phyloP scores from a whole-genome alignment of 2,888 invertebrate genomes.

The Aspidapion aeneum region DNA sequence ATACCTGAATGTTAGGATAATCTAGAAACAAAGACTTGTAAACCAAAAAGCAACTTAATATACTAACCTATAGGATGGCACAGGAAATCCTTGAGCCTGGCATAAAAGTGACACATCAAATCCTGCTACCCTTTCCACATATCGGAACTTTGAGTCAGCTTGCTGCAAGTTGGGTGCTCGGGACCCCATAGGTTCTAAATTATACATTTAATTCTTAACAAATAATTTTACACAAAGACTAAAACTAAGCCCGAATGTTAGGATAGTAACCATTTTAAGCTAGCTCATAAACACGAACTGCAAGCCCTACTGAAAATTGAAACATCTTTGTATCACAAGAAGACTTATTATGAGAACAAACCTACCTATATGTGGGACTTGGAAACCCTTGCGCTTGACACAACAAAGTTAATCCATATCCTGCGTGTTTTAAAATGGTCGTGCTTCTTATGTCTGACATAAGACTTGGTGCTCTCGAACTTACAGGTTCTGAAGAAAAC shows the following conservation, averaged over 20 bases:
- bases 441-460: constrained; percentile 40
- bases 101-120: constrained; percentile 67
- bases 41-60: not conserved
- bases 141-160: constrained; percentile 40
- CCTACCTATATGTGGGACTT: constrained; percentile 50
- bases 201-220: too few relatives aligned
- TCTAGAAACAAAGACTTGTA: constrained; percentile 45
- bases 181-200: constrained; percentile 48
- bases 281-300: too few relatives aligned
- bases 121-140: constrained; percentile 32
- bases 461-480: constrained; percentile 46
- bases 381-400: constrained; percentile 79
- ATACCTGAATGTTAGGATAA: constrained; percentile 51
- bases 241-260: too few relatives aligned
- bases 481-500: constrained; percentile 44
- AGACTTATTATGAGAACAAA: constrained; percentile 2
- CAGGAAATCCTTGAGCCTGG: constrained; percentile 69
- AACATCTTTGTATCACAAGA: too few relatives aligned
- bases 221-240: too few relatives aligned
- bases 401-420: constrained; percentile 62
- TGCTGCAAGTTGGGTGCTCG: constrained; percentile 46
- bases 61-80: constrained; percentile 49
- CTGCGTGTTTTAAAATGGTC: constrained; percentile 31
- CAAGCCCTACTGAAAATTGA: too few relatives aligned
- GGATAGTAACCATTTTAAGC: too few relatives aligned